phyloP scores from a whole-genome alignment of 2,888 invertebrate genomes.

The Hirtodrosophila cameraria region DNA sequence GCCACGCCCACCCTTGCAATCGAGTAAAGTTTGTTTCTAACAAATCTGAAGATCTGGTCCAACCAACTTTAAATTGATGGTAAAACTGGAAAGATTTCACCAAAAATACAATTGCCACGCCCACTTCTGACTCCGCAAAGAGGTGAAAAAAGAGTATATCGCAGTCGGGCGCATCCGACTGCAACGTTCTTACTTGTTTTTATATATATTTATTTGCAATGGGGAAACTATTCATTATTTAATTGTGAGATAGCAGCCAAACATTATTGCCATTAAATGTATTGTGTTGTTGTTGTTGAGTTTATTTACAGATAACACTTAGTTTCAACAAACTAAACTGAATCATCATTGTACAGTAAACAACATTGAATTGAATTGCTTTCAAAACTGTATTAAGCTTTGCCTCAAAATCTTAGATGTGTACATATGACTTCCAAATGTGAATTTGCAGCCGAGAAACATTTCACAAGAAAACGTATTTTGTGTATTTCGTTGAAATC shows the following conservation, averaged over 20 bases:
- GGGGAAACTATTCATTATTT: conserved; percentile 15
- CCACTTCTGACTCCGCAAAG: no score
- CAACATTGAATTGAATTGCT: no score
- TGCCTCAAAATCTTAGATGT: neutral
- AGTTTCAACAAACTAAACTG: conserved; percentile 4
- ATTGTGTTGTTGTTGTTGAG: no score
- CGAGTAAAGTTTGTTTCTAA: no score
- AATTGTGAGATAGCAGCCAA: conserved; percentile 22
- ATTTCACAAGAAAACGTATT: conserved; percentile 4
- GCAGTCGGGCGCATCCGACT: no score
- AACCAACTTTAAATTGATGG: no score
- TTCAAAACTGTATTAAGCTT: conserved; percentile 2
- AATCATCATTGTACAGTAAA: conserved; percentile 10
- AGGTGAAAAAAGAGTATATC: no score
- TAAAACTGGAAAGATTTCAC: no score
- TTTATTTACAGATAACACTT: conserved; percentile 1
- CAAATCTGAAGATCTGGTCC: no score
- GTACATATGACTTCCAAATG: neutral
- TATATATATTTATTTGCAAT: neutral
- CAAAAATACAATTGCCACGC: no score
- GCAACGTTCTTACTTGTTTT: no score
- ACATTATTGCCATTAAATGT: neutral
- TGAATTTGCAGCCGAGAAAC: neutral
- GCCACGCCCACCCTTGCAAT: no score
- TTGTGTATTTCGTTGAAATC: conserved; percentile 3